Conservation (phyloP, 2,888 invertebrate species). For the Octodonta nipae region DNA sequence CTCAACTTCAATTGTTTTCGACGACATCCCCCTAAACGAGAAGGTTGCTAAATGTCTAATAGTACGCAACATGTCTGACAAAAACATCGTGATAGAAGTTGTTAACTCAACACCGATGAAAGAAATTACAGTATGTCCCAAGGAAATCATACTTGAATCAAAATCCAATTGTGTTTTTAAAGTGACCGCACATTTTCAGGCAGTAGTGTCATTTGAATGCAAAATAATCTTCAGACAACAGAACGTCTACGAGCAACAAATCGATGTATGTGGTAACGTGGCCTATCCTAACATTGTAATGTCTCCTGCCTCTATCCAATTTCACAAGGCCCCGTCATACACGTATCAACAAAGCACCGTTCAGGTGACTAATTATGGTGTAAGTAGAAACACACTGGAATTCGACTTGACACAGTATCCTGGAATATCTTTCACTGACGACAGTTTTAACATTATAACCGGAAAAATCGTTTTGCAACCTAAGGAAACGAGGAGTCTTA, state of each 20-base stretch:
- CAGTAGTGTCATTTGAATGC: slow-evolving; percentile 14
- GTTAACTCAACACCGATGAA: slow-evolving; percentile 13
- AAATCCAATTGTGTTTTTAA: slow-evolving; percentile 19
- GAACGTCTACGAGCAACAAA: slow-evolving; percentile 29
- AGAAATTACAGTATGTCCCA: slow-evolving; percentile 20
- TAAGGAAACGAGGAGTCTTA: slow-evolving; percentile 23
- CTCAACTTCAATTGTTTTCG: slow-evolving; percentile 19
- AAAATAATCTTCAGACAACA: slow-evolving; percentile 12
- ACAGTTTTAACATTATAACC: slow-evolving; percentile 11
- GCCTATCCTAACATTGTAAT: slow-evolving; percentile 40
- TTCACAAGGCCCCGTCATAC: slow-evolving; percentile 33
- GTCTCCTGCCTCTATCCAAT: slow-evolving; percentile 38
- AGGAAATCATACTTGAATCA: slow-evolving; percentile 16
- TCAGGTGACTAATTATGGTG: slow-evolving; percentile 25
- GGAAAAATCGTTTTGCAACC: slow-evolving; percentile 20
- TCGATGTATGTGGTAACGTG: slow-evolving; percentile 38
- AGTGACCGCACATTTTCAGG: slow-evolving; percentile 16
- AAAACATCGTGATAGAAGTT: slow-evolving; percentile 15
- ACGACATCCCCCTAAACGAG: slow-evolving; percentile 31
- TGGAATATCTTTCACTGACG: slow-evolving; percentile 27
- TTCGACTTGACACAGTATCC: slow-evolving; percentile 29
- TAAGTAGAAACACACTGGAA: slow-evolving; percentile 19
- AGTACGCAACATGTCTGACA: slow-evolving; percentile 19
- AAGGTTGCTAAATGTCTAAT: slow-evolving; percentile 14
- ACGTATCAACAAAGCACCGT: slow-evolving; percentile 25